A percentile compares a stretch with the other conserved stretches of the same genome.
These are phyloP conservation scores for Metridium senile DNA, from an alignment of 92 coral and sea anemone genomes.

Conservation along the genomic window DNA sequence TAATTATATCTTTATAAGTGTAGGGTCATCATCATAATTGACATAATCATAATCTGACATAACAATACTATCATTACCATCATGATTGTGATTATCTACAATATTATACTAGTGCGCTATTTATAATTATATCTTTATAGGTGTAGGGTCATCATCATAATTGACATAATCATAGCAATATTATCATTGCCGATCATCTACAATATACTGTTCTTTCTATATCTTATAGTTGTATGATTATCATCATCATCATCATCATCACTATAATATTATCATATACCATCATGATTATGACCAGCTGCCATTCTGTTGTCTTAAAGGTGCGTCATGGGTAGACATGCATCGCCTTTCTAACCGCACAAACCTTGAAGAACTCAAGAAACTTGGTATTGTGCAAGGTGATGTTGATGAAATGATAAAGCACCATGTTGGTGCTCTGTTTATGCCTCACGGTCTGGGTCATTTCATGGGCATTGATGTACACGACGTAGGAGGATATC, in stretches of 20 bases:
- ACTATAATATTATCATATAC: neutral
- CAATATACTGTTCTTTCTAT: too few species aligned
- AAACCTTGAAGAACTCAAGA: slow-evolving; percentile 74
- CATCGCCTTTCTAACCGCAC: slow-evolving; percentile 87
- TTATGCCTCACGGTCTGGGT: slow-evolving; percentile 98
- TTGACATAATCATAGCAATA: neutral
- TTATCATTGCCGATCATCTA: neutral
- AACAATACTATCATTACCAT: neutral
- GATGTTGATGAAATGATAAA: slow-evolving; percentile 91
- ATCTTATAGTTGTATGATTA: neutral
- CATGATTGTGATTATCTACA: too few species aligned
- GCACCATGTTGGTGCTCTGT: slow-evolving; percentile 85
- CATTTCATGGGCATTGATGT: slow-evolving; percentile 94
- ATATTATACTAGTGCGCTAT: too few species aligned
- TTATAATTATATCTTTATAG: neutral
- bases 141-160: neutral
- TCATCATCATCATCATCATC: neutral
- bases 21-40: neutral
- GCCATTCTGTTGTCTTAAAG: slow-evolving; percentile 27
- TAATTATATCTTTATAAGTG: neutral
- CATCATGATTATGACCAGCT: neutral
- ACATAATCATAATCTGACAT: too few species aligned
- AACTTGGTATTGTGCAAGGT: slow-evolving; percentile 77
- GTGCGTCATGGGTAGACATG: slow-evolving; percentile 95
- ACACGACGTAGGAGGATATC: slow-evolving; percentile 96